A percentile compares a stretch with the other conserved stretches of the same genome.
Evolutionary conservation across 2,113 vertebrate species (phyloP).

Genomic region (Fregata magnificens): DNA sequence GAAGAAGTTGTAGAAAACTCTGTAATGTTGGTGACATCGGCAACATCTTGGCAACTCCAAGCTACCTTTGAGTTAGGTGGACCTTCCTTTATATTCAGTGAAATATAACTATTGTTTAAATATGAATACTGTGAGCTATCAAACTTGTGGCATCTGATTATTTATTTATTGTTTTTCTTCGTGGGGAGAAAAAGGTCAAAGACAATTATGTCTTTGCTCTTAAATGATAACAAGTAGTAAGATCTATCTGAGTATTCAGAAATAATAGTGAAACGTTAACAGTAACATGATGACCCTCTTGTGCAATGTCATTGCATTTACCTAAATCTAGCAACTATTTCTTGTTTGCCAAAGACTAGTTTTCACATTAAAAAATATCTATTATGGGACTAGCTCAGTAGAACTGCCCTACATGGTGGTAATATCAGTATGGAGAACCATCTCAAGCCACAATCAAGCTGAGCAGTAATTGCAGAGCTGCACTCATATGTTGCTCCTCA

Average conservation of each 20-base stretch:
- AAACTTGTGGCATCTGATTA: constrained; percentile 19
- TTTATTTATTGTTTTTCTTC: constrained; percentile 34
- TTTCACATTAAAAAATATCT: constrained; percentile 55
- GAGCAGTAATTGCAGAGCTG: neutral
- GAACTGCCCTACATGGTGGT: constrained; percentile 6
- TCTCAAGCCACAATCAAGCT: constrained; percentile 15
- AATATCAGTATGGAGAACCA: neutral
- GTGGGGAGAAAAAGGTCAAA: constrained; percentile 21
- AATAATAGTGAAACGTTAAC: neutral
- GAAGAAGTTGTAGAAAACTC: neutral
- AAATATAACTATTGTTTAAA: constrained; percentile 1
- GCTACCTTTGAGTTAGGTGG: neutral
- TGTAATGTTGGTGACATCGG: neutral
- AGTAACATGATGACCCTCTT: neutral
- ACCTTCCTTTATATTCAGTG: neutral
- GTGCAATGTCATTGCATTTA: neutral
- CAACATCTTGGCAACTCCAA: neutral
- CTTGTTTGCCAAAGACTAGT: constrained; percentile 49
- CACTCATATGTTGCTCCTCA: neutral
- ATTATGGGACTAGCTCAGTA: constrained; percentile 8
- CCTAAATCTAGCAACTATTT: constrained; percentile 28
- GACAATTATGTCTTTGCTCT: neutral
- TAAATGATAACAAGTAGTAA: neutral
- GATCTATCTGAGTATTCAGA: neutral
- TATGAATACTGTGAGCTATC: constrained; percentile 25